These are phyloP conservation scores for Drepana arcuata DNA, from an alignment of 1,140 invertebrate species.

Conservation along the genomic window DNA sequence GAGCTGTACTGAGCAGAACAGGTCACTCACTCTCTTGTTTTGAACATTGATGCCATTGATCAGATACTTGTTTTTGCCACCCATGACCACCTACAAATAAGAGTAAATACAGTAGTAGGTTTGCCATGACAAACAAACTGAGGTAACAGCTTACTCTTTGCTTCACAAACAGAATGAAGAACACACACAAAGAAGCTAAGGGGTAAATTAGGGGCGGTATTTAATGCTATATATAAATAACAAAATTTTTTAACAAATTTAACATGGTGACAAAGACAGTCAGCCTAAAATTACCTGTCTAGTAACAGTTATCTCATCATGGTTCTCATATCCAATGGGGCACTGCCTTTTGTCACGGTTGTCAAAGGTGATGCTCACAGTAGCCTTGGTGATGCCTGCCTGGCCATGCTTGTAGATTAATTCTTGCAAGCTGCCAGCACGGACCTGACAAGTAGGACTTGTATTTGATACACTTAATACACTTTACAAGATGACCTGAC, in stretches of 20 bases:
- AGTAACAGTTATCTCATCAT: constrained; percentile 94
- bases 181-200: too few relatives aligned
- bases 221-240: too few relatives aligned
- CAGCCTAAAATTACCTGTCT: constrained; percentile 79
- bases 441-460: constrained; percentile 79
- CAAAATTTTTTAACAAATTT: too few relatives aligned
- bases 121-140: too few relatives aligned
- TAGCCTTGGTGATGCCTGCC: constrained; percentile 95
- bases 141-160: too few relatives aligned
- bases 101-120: constrained; percentile 1
- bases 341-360: constrained; percentile 88
- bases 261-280: neutral
- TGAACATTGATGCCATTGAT: constrained; percentile 94
- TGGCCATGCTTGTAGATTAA: constrained; percentile 98
- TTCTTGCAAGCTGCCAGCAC: constrained; percentile 92
- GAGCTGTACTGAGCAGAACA: constrained; percentile 96
- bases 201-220: too few relatives aligned
- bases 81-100: constrained; percentile 75
- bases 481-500: too few relatives aligned
- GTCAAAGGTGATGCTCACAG: constrained; percentile 96
- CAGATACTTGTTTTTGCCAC: constrained; percentile 93
- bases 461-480: too few relatives aligned
- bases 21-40: constrained; percentile 92
- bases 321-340: constrained; percentile 94
- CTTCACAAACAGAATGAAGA: too few relatives aligned